Percentiles rank a stretch among this genome's conserved stretches.
phyloP scores from a whole-genome alignment of 1,140 invertebrate species.

The Papilio aristodemus region DNA sequence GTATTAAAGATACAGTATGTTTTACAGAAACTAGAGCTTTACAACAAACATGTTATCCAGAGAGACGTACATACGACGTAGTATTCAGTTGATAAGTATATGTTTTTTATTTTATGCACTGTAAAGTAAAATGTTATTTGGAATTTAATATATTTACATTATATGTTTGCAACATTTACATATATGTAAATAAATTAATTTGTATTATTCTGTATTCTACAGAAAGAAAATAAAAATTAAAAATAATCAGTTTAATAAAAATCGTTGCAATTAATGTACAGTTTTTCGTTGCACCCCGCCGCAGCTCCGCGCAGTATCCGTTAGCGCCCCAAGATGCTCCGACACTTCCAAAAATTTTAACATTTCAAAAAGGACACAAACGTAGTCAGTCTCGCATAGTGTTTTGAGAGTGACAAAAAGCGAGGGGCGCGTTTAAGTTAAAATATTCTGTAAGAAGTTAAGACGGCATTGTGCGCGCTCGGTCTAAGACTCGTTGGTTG shows the following conservation, averaged over 20 bases:
- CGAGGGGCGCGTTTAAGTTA: slow-evolving; percentile 4
- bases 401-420: slow-evolving; percentile 14
- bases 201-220: too few species aligned
- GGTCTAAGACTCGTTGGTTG: neutral
- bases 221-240: too few species aligned
- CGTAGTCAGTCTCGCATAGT: slow-evolving; percentile 11
- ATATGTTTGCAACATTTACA: too few species aligned
- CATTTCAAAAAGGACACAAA: slow-evolving; percentile 13
- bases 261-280: too few species aligned
- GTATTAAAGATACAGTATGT: neutral
- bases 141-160: too few species aligned
- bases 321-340: neutral
- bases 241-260: too few species aligned
- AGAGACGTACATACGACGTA: neutral
- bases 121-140: neutral
- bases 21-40: slow-evolving; percentile 6
- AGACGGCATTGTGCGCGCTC: neutral
- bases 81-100: too few species aligned
- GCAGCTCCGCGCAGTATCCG: too few species aligned
- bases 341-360: slow-evolving; percentile 2
- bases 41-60: neutral
- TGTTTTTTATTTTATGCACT: neutral
- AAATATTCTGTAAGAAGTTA: slow-evolving; percentile 16
- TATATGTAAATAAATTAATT: neutral
- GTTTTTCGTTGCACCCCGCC: too few species aligned